Percentiles rank a stretch among this genome's conserved stretches.
Conservation (phyloP, 1,140 invertebrate genomes). For the Tigriopus japonicus region DNA sequence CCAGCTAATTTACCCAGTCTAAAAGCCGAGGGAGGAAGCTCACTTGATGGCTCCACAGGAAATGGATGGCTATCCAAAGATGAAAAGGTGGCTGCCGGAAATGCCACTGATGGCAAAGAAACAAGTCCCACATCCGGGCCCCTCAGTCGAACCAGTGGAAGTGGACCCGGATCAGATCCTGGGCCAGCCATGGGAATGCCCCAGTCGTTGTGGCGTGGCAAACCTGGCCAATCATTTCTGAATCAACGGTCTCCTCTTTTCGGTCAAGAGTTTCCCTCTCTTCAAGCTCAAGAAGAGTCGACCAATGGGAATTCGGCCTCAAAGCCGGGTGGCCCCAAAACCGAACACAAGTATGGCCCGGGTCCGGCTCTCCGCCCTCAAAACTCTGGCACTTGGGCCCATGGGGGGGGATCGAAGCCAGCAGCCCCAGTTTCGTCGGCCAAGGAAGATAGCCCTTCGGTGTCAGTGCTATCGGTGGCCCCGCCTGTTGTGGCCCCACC, state of each 20-base stretch:
- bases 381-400: slow-evolving; percentile 8
- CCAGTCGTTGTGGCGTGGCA: too few relatives aligned
- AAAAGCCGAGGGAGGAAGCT: slow-evolving; percentile 68
- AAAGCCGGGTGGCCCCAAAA: neutral
- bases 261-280: slow-evolving; percentile 9
- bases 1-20: slow-evolving; percentile 92
- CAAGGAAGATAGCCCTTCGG: neutral
- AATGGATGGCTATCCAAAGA: neutral
- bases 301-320: neutral
- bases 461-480: neutral
- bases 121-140: too few relatives aligned
- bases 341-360: slow-evolving; percentile 1
- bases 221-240: too few relatives aligned
- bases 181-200: too few relatives aligned
- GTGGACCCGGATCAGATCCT: too few relatives aligned
- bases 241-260: slow-evolving; percentile 2
- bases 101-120: too few relatives aligned
- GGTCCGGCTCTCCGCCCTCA: slow-evolving; percentile 13
- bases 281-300: neutral
- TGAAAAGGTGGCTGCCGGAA: neutral
- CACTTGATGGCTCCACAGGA: slow-evolving; percentile 35
- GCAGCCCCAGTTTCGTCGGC: neutral
- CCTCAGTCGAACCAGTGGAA: too few relatives aligned
- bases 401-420: neutral
- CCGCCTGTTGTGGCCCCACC: neutral